These are phyloP conservation scores for Andrena praecox DNA, from an alignment of 2,888 invertebrate species.

Conservation along the genomic window DNA sequence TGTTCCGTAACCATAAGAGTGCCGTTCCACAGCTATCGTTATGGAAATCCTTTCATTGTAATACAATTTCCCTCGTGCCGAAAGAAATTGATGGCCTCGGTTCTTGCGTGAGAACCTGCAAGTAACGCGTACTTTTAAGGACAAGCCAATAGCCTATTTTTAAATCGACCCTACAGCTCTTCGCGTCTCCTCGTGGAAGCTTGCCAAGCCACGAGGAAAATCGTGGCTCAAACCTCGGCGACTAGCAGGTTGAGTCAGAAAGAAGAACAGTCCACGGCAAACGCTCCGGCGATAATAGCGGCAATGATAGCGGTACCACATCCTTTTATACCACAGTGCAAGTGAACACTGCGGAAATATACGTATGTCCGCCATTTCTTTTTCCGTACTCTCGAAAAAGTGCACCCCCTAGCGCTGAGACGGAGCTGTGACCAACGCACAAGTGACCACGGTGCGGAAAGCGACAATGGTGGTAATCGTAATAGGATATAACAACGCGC, in stretches of 20 bases:
- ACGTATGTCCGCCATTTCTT: too few species aligned
- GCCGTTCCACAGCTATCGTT: too few species aligned
- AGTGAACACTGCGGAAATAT: background rate
- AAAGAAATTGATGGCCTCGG: background rate
- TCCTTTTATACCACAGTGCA: slow-evolving; percentile 11
- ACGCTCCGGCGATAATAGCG: slow-evolving; percentile 22
- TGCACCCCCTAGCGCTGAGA: too few species aligned
- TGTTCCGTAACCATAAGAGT: too few species aligned
- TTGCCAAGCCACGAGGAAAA: slow-evolving; percentile 39
- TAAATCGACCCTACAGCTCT: slow-evolving; percentile 31
- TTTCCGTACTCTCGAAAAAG: too few species aligned
- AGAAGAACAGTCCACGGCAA: slow-evolving; percentile 9
- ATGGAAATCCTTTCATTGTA: too few species aligned
- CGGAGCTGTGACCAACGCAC: too few species aligned
- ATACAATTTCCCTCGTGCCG: too few species aligned
- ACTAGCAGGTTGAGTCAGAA: background rate
- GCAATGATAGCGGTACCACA: slow-evolving; percentile 6
- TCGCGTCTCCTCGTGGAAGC: slow-evolving; percentile 29
- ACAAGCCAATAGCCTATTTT: slow-evolving; percentile 29
- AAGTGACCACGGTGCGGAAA: too few species aligned
- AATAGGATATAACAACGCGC: too few species aligned
- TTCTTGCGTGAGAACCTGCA: background rate
- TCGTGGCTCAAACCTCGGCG: slow-evolving; percentile 11
- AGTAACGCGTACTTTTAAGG: slow-evolving; percentile 12
- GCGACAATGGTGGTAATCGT: too few species aligned